These are phyloP conservation scores for Ceriagrion tenellum DNA, from an alignment of 2,888 invertebrate species.

Conservation along the genomic window DNA sequence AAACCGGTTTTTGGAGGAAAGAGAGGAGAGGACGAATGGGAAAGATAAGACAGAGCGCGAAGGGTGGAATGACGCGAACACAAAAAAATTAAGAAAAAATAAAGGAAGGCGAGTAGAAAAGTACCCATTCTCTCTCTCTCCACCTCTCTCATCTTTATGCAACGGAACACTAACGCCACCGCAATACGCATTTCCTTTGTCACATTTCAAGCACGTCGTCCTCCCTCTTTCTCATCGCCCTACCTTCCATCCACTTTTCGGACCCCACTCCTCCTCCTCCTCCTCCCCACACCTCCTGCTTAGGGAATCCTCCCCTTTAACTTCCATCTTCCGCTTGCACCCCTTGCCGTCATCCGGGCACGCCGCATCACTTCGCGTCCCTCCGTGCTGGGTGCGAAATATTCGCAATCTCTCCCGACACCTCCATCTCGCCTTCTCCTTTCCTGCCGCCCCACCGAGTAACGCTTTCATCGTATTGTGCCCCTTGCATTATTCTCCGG, in stretches of 20 bases:
- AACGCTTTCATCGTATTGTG: constrained; percentile 1
- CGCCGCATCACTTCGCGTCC: not conserved
- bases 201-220: constrained; percentile 45
- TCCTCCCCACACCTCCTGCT: not conserved
- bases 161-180: constrained; percentile 58
- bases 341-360: not conserved
- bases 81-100: not conserved
- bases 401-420: not conserved
- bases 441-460: not conserved
- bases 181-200: constrained; percentile 52
- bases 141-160: constrained; percentile 56
- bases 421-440: not conserved
- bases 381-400: not conserved
- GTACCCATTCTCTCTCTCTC: not conserved
- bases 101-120: constrained; percentile 11
- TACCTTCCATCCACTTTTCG: not conserved
- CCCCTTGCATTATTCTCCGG: not conserved
- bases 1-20: constrained; percentile 57
- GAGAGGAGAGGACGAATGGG: not conserved
- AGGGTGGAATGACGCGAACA: not conserved
- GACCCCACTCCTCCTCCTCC: not conserved
- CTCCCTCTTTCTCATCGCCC: not conserved
- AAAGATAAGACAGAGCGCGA: not conserved
- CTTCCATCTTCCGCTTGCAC: not conserved
- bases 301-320: not conserved